Evolutionary conservation across 2,797 vertebrate species (phyloP), one percentile per base, ranked within the genome.

Genomic region (Gallirallus australis): DNA sequence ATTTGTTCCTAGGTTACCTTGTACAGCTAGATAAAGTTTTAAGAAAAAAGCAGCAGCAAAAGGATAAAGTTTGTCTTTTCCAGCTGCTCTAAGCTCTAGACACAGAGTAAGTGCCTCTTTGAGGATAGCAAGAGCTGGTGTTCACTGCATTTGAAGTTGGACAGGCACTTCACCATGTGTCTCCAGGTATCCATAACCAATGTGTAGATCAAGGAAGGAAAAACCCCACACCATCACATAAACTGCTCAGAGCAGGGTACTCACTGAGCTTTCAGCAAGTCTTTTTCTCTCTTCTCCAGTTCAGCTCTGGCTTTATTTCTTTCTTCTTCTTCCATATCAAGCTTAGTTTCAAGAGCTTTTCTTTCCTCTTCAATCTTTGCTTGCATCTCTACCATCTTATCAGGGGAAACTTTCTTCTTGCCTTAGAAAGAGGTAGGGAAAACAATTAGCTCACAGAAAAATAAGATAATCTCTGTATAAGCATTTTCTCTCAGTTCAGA

Each of bases 271-370:
- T 99, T 99, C 15, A 99, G 98, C 48, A 99, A 98, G 91, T 99
- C 99, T 91, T 99, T 99, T 94, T 99, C 99, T 86, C 99, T 98
- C 95, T 98, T 99, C 97, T 99, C 99, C 84, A 99, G 97, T 94
- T 99, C 99, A 52, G 99, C 99, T 91, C 99, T 98, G 17, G 99
- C 99, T 98, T 99, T 99, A 98, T 99, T 99, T 96, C 99, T 98
- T 97, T 99, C 99, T 97, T 99, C 99, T 93, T 99, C 99, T 94
- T 99, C 99, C 99, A 99, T 99, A 97, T 99, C 99, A 79, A 99
- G 98, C 93, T 99, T 99, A 78, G 99, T 99, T 98, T 99, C 99
- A 96, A 99, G 98, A 28, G 98, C 99, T 97, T 99, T 99, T 96
- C 99, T 98, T 96, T 99, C 99, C 91, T 99, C 99, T 88, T 99